Evolutionary conservation across 1,140 invertebrate species (phyloP).

Genomic region (Solen grandis): DNA sequence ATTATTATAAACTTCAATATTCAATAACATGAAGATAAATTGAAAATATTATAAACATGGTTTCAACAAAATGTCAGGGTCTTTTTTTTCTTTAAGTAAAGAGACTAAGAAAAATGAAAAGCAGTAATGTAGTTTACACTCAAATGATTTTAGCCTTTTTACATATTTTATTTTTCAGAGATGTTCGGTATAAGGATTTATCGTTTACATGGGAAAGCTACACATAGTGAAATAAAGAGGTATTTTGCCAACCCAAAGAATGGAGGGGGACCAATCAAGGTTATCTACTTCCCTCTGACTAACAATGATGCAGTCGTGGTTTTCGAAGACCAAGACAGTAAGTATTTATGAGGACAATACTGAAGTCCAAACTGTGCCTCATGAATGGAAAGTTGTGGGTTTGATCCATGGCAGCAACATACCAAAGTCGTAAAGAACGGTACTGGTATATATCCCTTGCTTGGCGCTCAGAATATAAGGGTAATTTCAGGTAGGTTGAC

Average conservation of each 20-base stretch:
- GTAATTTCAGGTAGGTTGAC: no score
- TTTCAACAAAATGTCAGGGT: no score
- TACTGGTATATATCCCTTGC: neutral
- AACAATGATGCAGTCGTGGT: conserved; percentile 67
- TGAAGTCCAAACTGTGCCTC: no score
- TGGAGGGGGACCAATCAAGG: conserved; percentile 53
- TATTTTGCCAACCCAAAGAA: conserved; percentile 58
- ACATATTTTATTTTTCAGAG: no score
- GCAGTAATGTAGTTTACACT: no score
- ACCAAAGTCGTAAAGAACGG: neutral
- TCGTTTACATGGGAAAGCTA: neutral
- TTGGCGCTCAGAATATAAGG: neutral
- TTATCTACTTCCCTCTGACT: conserved; percentile 63
- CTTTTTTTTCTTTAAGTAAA: no score
- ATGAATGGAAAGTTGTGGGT: neutral
- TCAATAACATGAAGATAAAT: no score
- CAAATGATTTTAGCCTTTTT: no score
- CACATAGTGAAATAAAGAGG: conserved; percentile 50
- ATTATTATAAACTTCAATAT: no score
- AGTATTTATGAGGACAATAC: no score
- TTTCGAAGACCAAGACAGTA: conserved; percentile 59
- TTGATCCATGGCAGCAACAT: neutral
- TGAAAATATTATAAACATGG: no score
- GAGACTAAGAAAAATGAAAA: no score
- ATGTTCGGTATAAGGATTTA: conserved; percentile 55